phyloP scores from a whole-genome alignment of 2,113 vertebrate genomes.

The Canis aureus region DNA sequence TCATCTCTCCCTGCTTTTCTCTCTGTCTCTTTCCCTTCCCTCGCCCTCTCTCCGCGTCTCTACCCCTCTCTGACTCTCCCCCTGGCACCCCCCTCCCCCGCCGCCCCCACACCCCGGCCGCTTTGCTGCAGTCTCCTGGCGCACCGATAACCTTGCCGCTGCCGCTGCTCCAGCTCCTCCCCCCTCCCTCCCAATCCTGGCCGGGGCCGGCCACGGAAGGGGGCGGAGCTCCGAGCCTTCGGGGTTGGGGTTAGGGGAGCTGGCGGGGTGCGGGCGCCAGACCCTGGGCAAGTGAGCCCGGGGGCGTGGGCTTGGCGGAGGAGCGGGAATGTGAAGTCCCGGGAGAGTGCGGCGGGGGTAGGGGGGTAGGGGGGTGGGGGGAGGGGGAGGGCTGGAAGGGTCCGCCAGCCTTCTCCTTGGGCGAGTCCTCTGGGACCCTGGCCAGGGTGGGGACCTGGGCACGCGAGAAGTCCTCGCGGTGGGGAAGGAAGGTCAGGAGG shows the following conservation, averaged over 20 bases:
- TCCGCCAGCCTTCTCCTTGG: neutral
- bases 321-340: neutral
- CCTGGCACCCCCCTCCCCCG: neutral
- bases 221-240: neutral
- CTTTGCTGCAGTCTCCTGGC: slow-evolving; percentile 84
- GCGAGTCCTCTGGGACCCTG: neutral
- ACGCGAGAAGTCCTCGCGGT: neutral
- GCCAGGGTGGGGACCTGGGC: neutral
- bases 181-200: neutral
- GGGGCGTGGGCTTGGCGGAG: neutral
- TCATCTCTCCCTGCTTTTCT: neutral
- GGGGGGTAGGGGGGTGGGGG: neutral
- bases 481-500: neutral
- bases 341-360: neutral
- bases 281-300: neutral
- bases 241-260: neutral
- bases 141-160: slow-evolving; percentile 76
- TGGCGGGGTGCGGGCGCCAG: neutral
- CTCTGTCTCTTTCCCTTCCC: neutral
- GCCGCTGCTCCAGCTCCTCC: neutral
- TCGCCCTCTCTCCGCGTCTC: neutral
- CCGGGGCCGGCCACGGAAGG: rapidly evolving
- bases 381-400: neutral
- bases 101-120: neutral
- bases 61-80: neutral